A percentile compares a stretch with the other conserved stretches of the same genome.
Evolutionary conservation across 2,113 vertebrate genomes (phyloP).

Genomic region (Tachycineta bicolor): DNA sequence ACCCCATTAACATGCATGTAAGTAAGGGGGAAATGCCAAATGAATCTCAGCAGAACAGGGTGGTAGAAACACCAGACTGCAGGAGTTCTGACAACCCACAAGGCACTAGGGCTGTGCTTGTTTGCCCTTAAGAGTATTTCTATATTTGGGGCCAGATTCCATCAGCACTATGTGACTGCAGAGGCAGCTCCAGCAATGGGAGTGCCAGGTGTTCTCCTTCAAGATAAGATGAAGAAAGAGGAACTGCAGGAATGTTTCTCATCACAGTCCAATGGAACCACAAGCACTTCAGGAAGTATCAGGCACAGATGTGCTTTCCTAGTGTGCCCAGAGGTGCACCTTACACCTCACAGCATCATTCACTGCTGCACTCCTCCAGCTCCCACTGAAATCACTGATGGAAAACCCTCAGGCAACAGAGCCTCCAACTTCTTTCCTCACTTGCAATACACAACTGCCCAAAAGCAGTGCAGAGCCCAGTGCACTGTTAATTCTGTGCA

Average conservation of each 20-base stretch:
- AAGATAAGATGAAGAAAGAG: too few relatives aligned
- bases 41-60: not conserved
- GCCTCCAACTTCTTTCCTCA: not conserved
- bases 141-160: not conserved
- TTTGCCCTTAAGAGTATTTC: not conserved
- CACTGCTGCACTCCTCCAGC: too few relatives aligned
- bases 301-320: too few relatives aligned
- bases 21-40: not conserved
- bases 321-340: too few relatives aligned
- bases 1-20: not conserved
- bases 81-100: not conserved
- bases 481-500: not conserved
- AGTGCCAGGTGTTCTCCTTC: too few relatives aligned
- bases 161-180: not conserved
- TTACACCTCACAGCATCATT: too few relatives aligned
- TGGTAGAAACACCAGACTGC: not conserved
- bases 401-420: too few relatives aligned
- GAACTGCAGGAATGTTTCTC: too few relatives aligned
- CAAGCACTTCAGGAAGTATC: too few relatives aligned
- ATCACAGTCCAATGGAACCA: too few relatives aligned
- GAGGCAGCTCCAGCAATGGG: too few relatives aligned
- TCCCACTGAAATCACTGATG: too few relatives aligned
- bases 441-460: not conserved
- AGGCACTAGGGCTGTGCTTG: not conserved
- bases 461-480: not conserved